Evolutionary conservation across 2,797 vertebrate genomes (phyloP), one percentile per base, ranked within the genome.

Genomic region (Paedocypris micromegethes): DNA sequence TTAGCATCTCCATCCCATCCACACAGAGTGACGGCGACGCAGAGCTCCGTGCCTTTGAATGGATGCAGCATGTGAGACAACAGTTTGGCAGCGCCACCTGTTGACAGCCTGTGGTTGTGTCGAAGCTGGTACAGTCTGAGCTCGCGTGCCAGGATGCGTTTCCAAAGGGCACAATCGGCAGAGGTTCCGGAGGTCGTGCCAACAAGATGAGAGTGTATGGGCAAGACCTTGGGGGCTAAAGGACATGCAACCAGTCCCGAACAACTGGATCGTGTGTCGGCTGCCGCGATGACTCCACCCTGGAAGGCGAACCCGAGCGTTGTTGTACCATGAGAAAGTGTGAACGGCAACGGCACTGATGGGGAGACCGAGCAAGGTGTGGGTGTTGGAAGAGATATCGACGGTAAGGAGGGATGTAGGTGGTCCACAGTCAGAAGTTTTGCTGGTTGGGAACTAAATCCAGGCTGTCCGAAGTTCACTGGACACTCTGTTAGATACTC

Each of bases 191-290:
- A 95, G 0, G 92, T 93, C 23, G 92, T 93, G 4, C 89, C 90
- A 62, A 93, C 81, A 67, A 93, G 70, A 81, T 94, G 93, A 39
- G 79, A 90, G 79, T 94, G 92, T 43, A 94, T 87, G 2, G 92
- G 91, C 57, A 90, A 78, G 77, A 94, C 87, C 83, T 96, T 96
- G 59, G 86, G 82, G 1, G 92, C 78, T 3, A 91, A 81, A 0
- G 93, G 93, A 50, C 90, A 91, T 0, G 84, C 88, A 63, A 94
- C 92, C 0, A 90, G 87, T 5, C 84, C 85, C 0, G 82, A 81
- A 53, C 93, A 93, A 74, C 93, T 95, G 60, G 94, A 93, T 0
- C 94, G 91, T 0, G 92, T 93, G 74, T 95, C 94, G 0, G 92
- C 93, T 0, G 94, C 94, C 0, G 91, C 93, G 5, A 95, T 78